phyloP scores from a whole-genome alignment of 2,888 invertebrate species.

The Eucera pruinosa region DNA sequence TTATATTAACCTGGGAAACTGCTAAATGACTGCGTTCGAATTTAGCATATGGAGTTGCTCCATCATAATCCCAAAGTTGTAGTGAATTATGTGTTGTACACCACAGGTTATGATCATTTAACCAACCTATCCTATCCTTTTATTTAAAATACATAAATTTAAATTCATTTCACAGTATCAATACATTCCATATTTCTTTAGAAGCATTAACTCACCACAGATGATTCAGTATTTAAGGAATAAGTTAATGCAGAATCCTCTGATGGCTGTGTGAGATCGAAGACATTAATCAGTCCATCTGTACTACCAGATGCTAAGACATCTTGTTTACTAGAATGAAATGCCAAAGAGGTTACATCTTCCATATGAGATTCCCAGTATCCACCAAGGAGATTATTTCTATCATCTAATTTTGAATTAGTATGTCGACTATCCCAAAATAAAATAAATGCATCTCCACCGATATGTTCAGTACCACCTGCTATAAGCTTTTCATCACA shows the following conservation, averaged over 20 bases:
- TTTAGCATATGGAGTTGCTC: slow-evolving; percentile 86
- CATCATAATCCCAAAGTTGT: slow-evolving; percentile 88
- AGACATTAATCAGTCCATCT: slow-evolving; percentile 94
- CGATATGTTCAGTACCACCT: slow-evolving; percentile 90
- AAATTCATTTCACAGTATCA: not conserved
- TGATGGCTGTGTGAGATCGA: slow-evolving; percentile 89
- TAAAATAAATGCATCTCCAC: slow-evolving; percentile 90
- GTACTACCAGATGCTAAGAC: slow-evolving; percentile 90
- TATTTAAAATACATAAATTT: slow-evolving; percentile 41
- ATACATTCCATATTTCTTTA: not conserved
- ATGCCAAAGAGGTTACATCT: slow-evolving; percentile 88
- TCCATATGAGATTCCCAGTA: slow-evolving; percentile 94
- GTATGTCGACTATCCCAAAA: slow-evolving; percentile 91
- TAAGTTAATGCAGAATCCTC: slow-evolving; percentile 93
- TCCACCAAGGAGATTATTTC: slow-evolving; percentile 87
- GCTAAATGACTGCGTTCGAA: slow-evolving; percentile 87
- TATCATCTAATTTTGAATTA: slow-evolving; percentile 82
- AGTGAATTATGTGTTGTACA: slow-evolving; percentile 91
- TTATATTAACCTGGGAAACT: slow-evolving; percentile 84
- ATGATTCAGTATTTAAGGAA: slow-evolving; percentile 92
- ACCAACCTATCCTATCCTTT: slow-evolving; percentile 84
- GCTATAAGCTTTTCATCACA: slow-evolving; percentile 89
- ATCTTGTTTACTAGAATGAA: slow-evolving; percentile 89
- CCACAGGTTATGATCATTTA: slow-evolving; percentile 85
- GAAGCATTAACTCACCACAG: slow-evolving; percentile 86